Evolutionary conservation across 2,797 vertebrate species (phyloP), one percentile per base, ranked within the genome.

Genomic region (Lagodon rhomboides): DNA sequence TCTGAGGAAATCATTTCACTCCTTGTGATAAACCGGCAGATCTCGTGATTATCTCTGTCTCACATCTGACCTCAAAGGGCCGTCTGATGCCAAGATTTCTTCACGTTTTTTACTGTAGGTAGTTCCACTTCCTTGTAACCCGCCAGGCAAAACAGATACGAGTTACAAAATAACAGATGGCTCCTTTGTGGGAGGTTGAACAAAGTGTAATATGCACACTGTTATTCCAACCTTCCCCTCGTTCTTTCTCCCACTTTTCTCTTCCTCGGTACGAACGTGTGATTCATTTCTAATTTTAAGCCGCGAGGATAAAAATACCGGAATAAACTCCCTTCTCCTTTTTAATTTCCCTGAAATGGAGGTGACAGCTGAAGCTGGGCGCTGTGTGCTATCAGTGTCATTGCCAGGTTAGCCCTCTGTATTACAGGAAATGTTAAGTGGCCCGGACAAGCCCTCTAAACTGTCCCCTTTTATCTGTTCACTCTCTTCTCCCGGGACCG

Each of bases 141-240:
- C 15, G 87, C 89, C 87, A 89, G 84, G 73, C 64, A 78, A 87
- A 93, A 87, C 85, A 90, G 72, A 87, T 68, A 72, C 12, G 17
- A 77, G 83, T 89, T 90, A 81, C 80, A 82, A 79, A 85, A 87
- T 86, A 91, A 82, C 87, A 91, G 89, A 88, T 85, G 90, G 67
- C 79, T 85, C 47, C 83, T 86, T 79, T 69, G 83, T 87, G 85
- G 89, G 88, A 83, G 91, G 86, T 51, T 78, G 87, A 84, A 68
- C 80, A 83, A 87, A 90, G 79, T 78, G 80, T 84, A 87, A 86
- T 67, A 75, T 68, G 68, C 82, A 73, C 67, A 54, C 63, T 84
- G 88, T 85, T 88, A 76, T 83, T 81, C 22, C 79, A 80, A 55
- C 73, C 65, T 82, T 70, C 49, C 41, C 18, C 12, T 44, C 20